A percentile compares a stretch with the other conserved stretches of the same genome.
Conservation (phyloP, 2,888 invertebrate species). For the Serrognathus titanus region DNA sequence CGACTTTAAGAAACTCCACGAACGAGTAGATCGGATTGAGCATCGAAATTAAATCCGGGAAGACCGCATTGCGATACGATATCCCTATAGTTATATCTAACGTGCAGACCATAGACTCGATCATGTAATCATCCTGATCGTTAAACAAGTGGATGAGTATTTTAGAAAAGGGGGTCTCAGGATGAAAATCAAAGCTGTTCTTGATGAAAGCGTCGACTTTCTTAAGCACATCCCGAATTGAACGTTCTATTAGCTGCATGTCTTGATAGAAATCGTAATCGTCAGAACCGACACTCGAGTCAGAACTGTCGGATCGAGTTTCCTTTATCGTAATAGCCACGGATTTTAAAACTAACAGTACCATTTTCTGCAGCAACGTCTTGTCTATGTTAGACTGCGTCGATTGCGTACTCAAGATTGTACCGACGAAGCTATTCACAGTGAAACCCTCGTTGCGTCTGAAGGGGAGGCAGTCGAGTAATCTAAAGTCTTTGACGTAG, state of each 20-base stretch:
- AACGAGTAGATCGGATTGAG: conserved; percentile 85
- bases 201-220: conserved; percentile 82
- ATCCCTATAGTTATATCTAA: conserved; percentile 84
- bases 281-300: conserved; percentile 79
- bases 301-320: conserved; percentile 78
- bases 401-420: conserved; percentile 40
- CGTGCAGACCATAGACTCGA: conserved; percentile 90
- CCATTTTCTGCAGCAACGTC: conserved; percentile 81
- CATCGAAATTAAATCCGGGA: conserved; percentile 76
- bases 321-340: conserved; percentile 88
- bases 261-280: conserved; percentile 85
- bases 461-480: conserved; percentile 57
- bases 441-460: conserved; percentile 43
- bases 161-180: conserved; percentile 82
- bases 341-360: conserved; percentile 81
- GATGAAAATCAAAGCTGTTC: conserved; percentile 77
- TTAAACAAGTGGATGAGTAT: conserved; percentile 84
- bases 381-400: conserved; percentile 58
- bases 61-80: conserved; percentile 75
- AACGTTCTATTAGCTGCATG: conserved; percentile 83
- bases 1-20: conserved; percentile 79
- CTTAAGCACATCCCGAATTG: conserved; percentile 77
- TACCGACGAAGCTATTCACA: conserved; percentile 48
- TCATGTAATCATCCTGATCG: conserved; percentile 87
- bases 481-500: conserved; percentile 79